phyloP scores from a whole-genome alignment of 2,888 invertebrate species.

The Plebejus argus region DNA sequence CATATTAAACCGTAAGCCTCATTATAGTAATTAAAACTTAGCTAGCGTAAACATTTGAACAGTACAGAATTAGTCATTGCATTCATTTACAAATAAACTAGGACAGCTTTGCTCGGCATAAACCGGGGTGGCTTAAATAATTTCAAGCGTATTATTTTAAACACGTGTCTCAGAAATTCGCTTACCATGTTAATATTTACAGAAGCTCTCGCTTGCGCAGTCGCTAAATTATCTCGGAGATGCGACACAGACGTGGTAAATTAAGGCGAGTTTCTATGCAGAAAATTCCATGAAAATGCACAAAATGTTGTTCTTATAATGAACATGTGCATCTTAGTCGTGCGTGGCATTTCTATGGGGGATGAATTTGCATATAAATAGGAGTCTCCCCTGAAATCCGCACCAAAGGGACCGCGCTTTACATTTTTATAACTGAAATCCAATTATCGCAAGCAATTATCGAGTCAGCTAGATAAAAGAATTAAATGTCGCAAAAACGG shows the following conservation, averaged over 20 bases:
- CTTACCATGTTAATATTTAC: conserved; percentile 57
- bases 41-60: not conserved
- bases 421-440: conserved; percentile 74
- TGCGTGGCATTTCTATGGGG: conserved; percentile 69
- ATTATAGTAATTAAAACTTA: not conserved
- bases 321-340: conserved; percentile 73
- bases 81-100: conserved; percentile 27
- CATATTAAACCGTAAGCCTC: not conserved
- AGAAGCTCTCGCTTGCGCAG: conserved; percentile 48
- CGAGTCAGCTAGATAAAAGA: conserved; percentile 60
- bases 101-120: conserved; percentile 35
- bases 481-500: not conserved
- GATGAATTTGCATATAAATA: conserved; percentile 77
- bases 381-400: conserved; percentile 62
- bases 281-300: conserved; percentile 75
- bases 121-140: conserved; percentile 38
- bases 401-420: conserved; percentile 61
- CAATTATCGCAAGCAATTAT: conserved; percentile 77
- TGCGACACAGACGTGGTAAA: conserved; percentile 57
- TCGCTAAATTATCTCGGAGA: conserved; percentile 50
- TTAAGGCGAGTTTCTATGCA: conserved; percentile 57
- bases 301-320: conserved; percentile 75
- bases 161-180: conserved; percentile 40
- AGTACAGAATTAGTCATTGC: conserved; percentile 13
- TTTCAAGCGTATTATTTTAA: conserved; percentile 39